Evolutionary conservation across 1,140 invertebrate genomes (phyloP).

Genomic region (Onthophagus taurus): DNA sequence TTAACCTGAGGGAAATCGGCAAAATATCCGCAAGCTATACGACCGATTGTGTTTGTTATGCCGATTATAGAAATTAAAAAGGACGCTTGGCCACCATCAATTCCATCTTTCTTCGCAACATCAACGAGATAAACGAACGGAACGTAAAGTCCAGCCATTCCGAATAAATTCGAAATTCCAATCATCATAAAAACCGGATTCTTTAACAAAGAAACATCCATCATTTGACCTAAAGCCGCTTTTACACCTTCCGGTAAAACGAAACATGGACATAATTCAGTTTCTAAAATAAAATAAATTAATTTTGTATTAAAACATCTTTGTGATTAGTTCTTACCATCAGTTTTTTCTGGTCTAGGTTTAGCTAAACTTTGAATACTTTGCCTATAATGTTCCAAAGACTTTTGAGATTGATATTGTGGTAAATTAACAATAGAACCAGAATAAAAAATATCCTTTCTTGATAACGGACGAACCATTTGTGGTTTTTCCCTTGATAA

Average conservation of each 20-base stretch:
- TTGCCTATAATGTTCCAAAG: conserved; percentile 73
- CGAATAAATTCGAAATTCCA: conserved; percentile 89
- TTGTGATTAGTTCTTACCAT: conserved; percentile 63
- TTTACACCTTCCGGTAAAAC: conserved; percentile 71
- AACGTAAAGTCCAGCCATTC: conserved; percentile 88
- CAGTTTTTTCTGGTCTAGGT: conserved; percentile 39
- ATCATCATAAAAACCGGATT: conserved; percentile 89
- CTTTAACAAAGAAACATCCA: conserved; percentile 83
- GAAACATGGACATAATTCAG: conserved; percentile 68
- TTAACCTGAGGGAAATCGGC: conserved; percentile 81
- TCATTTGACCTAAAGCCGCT: conserved; percentile 78
- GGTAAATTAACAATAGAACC: conserved; percentile 86
- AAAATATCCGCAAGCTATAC: conserved; percentile 78
- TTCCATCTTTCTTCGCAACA: conserved; percentile 60
- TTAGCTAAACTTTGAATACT: conserved; percentile 44
- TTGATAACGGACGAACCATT: conserved; percentile 84
- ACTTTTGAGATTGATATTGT: conserved; percentile 87
- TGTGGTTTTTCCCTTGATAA: conserved; percentile 48
- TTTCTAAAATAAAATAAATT: conserved; percentile 40
- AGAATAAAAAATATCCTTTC: conserved; percentile 98
- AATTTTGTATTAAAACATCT: no score
- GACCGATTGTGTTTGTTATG: conserved; percentile 86
- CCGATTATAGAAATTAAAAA: conserved; percentile 91
- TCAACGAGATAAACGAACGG: conserved; percentile 92
- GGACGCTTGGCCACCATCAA: conserved; percentile 66